Percentiles rank a stretch among this genome's conserved stretches.
Evolutionary conservation across 2,113 vertebrate species (phyloP).

Genomic region (Calypte anna): DNA sequence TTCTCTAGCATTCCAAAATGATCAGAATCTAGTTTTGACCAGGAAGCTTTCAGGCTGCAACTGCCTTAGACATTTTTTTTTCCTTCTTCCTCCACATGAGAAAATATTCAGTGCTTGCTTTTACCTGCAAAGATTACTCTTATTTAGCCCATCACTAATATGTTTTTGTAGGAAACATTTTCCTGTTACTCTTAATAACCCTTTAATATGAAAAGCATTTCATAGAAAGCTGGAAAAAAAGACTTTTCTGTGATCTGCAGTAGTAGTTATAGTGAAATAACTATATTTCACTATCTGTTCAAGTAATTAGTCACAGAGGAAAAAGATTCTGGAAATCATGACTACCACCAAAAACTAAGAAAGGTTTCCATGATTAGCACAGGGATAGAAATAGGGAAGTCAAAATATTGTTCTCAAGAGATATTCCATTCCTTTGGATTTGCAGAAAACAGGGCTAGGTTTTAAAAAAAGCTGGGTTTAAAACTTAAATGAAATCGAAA

Average conservation of each 20-base stretch:
- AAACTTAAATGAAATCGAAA: slow-evolving; percentile 3
- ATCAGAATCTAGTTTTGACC: background rate
- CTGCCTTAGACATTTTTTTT: background rate
- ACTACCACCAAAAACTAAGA: background rate
- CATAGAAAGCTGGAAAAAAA: background rate
- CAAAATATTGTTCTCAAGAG: background rate
- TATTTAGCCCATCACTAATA: background rate
- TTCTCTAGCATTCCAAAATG: background rate
- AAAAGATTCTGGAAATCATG: background rate
- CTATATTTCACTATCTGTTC: background rate
- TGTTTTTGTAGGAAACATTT: background rate
- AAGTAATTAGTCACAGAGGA: background rate
- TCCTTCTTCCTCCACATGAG: background rate
- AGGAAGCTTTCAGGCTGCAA: background rate
- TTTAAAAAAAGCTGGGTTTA: background rate
- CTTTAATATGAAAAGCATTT: background rate
- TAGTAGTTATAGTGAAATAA: background rate
- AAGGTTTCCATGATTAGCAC: background rate
- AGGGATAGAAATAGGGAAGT: background rate
- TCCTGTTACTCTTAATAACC: background rate
- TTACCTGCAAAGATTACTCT: background rate
- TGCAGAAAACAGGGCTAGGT: background rate
- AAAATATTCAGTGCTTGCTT: background rate
- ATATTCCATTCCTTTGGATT: background rate
- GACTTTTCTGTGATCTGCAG: background rate